A percentile compares a stretch with the other conserved stretches of the same genome.
phyloP scores from a whole-genome alignment of 2,797 vertebrate species.

The Hoplostethus atlanticus region DNA sequence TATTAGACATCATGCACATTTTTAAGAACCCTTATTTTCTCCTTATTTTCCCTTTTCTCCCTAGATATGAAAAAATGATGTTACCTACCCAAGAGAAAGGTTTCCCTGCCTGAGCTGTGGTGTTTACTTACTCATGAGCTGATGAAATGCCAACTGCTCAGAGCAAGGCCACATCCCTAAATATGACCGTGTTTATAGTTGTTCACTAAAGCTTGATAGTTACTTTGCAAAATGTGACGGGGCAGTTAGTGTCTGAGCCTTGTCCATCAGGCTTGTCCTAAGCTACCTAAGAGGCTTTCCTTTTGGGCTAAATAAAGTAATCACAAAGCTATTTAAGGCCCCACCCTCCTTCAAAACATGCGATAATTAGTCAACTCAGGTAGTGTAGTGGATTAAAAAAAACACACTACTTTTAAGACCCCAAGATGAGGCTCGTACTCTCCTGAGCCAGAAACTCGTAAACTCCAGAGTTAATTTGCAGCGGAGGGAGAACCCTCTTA shows the following conservation, averaged over 20 bases:
- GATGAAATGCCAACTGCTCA: slow-evolving; percentile 15
- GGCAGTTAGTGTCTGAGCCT: slow-evolving; percentile 32
- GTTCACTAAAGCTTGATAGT: not conserved
- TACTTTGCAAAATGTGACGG: slow-evolving; percentile 21
- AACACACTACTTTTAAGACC: slow-evolving; percentile 15
- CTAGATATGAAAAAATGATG: not conserved
- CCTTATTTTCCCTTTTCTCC: not conserved
- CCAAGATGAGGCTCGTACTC: slow-evolving; percentile 3
- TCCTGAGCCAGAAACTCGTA: slow-evolving; percentile 7
- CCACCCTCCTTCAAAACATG: slow-evolving; percentile 39
- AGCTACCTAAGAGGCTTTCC: slow-evolving; percentile 79
- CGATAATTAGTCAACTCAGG: slow-evolving; percentile 48
- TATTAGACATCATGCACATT: not conserved
- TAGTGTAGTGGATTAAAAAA: not conserved
- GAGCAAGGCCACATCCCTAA: not conserved
- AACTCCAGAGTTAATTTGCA: slow-evolving; percentile 19
- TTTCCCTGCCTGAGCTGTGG: not conserved
- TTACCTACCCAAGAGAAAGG: not conserved
- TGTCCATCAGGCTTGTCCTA: slow-evolving; percentile 59
- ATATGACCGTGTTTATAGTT: not conserved
- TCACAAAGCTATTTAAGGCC: slow-evolving; percentile 69
- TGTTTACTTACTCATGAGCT: not conserved
- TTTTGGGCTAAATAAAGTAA: slow-evolving; percentile 74
- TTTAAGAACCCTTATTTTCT: not conserved
- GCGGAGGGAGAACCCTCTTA: slow-evolving; percentile 29